These are phyloP conservation scores for Ophioderma brevispina DNA, from an alignment of 35 echinoderm and acorn worm species.

Conservation along the genomic window DNA sequence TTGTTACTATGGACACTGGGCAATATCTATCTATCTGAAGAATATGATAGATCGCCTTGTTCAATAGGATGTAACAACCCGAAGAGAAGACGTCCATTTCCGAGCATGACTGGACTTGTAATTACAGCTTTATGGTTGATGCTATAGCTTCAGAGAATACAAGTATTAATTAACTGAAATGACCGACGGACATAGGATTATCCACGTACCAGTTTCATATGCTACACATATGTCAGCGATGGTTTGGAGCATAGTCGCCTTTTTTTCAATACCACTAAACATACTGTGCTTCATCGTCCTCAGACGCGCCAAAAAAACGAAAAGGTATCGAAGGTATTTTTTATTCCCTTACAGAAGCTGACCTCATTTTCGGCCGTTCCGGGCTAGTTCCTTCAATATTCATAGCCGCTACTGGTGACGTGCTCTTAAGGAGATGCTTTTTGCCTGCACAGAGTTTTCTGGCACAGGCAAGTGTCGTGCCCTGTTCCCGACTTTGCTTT, in stretches of 20 bases:
- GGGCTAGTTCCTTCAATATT: neutral
- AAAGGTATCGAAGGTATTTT: neutral
- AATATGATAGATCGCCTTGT: no score
- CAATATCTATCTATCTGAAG: no score
- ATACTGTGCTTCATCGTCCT: neutral
- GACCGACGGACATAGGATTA: neutral
- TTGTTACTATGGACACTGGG: no score
- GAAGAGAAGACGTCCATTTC: neutral
- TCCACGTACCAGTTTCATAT: neutral
- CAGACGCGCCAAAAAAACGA: neutral
- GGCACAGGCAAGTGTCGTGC: neutral
- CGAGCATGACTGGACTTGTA: neutral
- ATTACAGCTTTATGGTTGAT: neutral
- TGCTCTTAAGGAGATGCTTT: neutral
- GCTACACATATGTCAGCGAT: no score
- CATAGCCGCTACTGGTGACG: neutral
- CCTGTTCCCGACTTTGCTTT: neutral
- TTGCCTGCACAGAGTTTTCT: neutral
- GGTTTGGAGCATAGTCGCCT: neutral
- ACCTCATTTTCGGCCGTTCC: neutral
- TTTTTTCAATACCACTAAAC: neutral
- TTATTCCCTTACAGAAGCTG: slow-evolving; percentile 17
- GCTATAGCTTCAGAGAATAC: neutral
- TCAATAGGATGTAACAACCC: no score
- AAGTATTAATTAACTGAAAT: neutral